These are phyloP conservation scores for Oxyura jamaicensis DNA, from an alignment of 2,113 vertebrate genomes.

Conservation along the genomic window DNA sequence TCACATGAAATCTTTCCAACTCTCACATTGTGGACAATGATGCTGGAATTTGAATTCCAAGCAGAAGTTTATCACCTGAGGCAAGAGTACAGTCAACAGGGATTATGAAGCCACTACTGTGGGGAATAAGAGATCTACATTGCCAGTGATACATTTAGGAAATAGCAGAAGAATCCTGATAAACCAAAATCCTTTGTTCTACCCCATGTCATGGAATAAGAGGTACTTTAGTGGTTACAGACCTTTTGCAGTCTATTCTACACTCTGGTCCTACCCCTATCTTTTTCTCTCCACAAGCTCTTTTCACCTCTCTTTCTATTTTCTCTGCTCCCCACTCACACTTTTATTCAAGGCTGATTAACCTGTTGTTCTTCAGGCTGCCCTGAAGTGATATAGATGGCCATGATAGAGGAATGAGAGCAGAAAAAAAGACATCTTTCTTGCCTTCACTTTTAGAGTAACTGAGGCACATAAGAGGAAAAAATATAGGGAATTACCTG, in stretches of 20 bases:
- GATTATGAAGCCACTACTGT: background rate
- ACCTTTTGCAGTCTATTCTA: background rate
- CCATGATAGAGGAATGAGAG: background rate
- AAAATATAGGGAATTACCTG: background rate
- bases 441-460: background rate
- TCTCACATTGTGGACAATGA: background rate
- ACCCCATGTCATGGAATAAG: background rate
- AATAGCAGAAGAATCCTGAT: background rate
- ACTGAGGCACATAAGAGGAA: background rate
- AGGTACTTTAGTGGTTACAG: background rate
- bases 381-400: background rate
- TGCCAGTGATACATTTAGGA: background rate
- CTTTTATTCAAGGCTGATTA: constrained; percentile 10
- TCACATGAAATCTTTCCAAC: background rate
- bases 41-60: background rate
- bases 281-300: background rate
- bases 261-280: background rate
- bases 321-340: background rate
- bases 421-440: background rate
- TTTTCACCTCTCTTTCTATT: background rate
- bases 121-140: background rate
- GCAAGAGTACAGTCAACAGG: background rate
- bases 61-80: background rate
- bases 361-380: background rate
- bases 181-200: background rate